Base-by-base conservation (phyloP, 1,140 invertebrate genomes). In the Leptonema lineaticorne region DNA sequence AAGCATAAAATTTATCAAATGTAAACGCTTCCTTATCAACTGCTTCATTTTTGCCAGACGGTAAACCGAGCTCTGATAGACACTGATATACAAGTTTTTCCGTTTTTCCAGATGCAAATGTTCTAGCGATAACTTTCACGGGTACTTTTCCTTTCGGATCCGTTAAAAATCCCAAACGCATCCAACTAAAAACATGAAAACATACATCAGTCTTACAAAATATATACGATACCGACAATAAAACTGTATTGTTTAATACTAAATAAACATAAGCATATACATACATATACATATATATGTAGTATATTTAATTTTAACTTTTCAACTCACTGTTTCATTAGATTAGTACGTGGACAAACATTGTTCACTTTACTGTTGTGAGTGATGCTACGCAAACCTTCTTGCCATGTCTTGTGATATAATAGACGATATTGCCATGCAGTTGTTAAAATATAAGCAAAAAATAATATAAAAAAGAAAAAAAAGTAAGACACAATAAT, bases 41-140 rank as follows among this genome's bases (percentile, higher is more conserved):
- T 29, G 92, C 92, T 78, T 98, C 97, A 76, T 92, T 94, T 88
- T 99, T 99, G 74, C 95, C 97, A 73, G 92, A 92, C 4, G 97
- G 96, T 63, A 99, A 85, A 33, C 91, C 94, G 46, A 98, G 84
- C 75, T 99, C 97, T 59, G 92, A 90, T 69, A 99, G 85, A 82
- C 94, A 97, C 77, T 99, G 96, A 83, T 98, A 98, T 22, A 98
- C 95, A 77, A 98, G 86, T 81, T 98, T 99, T 81, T 99, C 98
- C 22, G 96, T 97, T 85, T 95, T 95, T 24, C 96, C 82, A 16
- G 97, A 99, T 16, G 97, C 96, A 84, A 99, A 99, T 71, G 97
- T 99, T 79, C 93, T 86, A 26, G 96, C 95, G 30, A 99, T 91
- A 62, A 96, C 94, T 84, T 96, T 95, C 0, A 99, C 95, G 1